Evolutionary conservation across 1,140 invertebrate genomes (phyloP), one percentile per base, ranked within the genome.

Genomic region (Arion vulgaris): DNA sequence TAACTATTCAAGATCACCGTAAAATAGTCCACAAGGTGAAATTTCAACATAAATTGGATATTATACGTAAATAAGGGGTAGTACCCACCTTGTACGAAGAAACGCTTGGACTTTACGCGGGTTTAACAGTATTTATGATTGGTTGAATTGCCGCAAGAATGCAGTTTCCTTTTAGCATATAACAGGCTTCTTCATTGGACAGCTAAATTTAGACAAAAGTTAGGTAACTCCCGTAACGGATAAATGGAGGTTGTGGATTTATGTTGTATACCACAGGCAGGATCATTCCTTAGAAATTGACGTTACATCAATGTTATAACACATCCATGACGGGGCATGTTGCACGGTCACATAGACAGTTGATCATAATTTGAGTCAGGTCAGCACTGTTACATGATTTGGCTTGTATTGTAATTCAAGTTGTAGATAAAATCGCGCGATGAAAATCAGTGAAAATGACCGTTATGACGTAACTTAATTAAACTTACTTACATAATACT

Each of bases 11-110:
- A 69, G 45, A 69, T 69, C 39, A 80, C 9, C 1, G n/a, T 80
- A 71, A 80, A 80, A 80, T 80, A 49, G 0, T 32, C 71, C 36
- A 71, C 62, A 69, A 71, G 26, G 1, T 34, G 1, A 41, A 11
- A 23, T 66, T 2, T 57, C 15, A 13, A 28, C 5, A 66, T 5
- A 41, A 66, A 45, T 2, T 13, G 32, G 15, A 0, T n/a, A 62
- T 34, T 34, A 39, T 66, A 66, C 23, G 11, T 62, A 79, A 79
- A 79, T 79, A 79, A 66, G 19, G 4, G 19, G 4, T 23, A 45
- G n/a, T 49, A 89, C 88, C 85, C 83, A 89, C 88, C 88, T 89
- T 86, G 84, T 83, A 84, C 87, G 86, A 85, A 86, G 85, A 86
- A 84, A 82, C 74, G 75, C 87, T 86, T 87, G 87, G 86, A 88